A percentile compares a stretch with the other conserved stretches of the same genome.
These are phyloP conservation scores for Edolisoma coerulescens DNA, from an alignment of 2,113 vertebrate species.

Conservation along the genomic window DNA sequence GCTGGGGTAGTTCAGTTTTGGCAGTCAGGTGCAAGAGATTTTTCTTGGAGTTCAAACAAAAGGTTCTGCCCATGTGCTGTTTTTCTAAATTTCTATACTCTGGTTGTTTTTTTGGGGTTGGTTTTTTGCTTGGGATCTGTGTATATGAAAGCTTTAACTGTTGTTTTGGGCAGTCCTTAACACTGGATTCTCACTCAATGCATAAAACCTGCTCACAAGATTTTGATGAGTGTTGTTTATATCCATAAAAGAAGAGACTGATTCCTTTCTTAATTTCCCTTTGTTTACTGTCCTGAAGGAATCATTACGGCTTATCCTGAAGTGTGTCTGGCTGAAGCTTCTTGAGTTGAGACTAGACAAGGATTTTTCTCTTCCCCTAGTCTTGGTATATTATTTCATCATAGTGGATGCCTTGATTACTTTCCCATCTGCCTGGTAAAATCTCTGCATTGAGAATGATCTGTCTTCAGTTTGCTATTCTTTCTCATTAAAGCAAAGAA, in stretches of 20 bases:
- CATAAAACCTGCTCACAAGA: not conserved
- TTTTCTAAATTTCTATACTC: not conserved
- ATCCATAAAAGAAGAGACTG: not conserved
- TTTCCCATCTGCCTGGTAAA: not conserved
- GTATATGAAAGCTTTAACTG: not conserved
- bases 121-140: not conserved
- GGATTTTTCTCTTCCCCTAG: not conserved
- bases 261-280: not conserved
- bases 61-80: not conserved
- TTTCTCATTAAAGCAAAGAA: not conserved
- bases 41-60: not conserved
- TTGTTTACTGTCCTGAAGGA: not conserved
- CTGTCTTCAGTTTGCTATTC: not conserved
- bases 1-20: not conserved
- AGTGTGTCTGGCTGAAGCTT: not conserved
- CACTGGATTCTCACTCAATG: not conserved
- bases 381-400: not conserved
- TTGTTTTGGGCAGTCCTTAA: not conserved
- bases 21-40: not conserved
- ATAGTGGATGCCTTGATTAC: not conserved
- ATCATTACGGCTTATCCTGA: not conserved
- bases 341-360: not conserved
- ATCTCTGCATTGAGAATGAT: not conserved
- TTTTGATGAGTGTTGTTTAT: not conserved
- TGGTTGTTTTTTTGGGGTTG: not conserved